Percentiles rank a stretch among this genome's conserved stretches.
Conservation (phyloP, 2,797 vertebrate genomes). For the Acanthopagrus latus region DNA sequence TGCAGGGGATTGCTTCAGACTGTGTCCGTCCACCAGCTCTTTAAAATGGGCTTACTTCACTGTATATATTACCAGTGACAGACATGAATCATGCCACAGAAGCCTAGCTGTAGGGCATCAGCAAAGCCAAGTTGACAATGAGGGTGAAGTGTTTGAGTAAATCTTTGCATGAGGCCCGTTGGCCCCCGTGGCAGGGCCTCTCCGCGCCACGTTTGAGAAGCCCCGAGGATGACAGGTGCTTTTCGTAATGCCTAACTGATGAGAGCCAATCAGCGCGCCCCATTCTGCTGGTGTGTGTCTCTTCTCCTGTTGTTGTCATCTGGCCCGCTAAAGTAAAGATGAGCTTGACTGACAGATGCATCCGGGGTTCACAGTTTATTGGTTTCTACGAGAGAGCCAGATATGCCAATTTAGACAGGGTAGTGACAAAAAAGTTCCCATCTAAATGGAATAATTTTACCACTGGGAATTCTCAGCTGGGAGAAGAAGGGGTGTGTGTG, state of each 20-base stretch:
- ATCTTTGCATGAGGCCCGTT: constrained; percentile 72
- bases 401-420: constrained; percentile 98
- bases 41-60: constrained; percentile 54
- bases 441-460: constrained; percentile 99
- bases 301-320: constrained; percentile 91
- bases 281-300: constrained; percentile 83
- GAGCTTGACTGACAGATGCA: constrained; percentile 97
- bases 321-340: constrained; percentile 93
- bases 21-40: constrained; percentile 50
- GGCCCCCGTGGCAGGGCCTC: constrained; percentile 85
- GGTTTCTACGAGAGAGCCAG: constrained; percentile 95
- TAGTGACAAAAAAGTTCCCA: constrained; percentile 98
- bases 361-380: constrained; percentile 98
- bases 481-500: constrained; percentile 60
- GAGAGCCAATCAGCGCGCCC: constrained; percentile 91
- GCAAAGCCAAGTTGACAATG: constrained; percentile 77
- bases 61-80: constrained; percentile 75
- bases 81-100: constrained; percentile 70
- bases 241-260: constrained; percentile 93
- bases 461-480: constrained; percentile 92
- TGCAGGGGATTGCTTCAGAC: constrained; percentile 34
- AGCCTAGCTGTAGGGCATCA: constrained; percentile 74
- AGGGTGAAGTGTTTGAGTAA: constrained; percentile 83
- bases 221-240: constrained; percentile 92
- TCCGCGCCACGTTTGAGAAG: constrained; percentile 80